Base-by-base conservation (phyloP, 2,797 vertebrate genomes). In the Helostoma temminkii region DNA sequence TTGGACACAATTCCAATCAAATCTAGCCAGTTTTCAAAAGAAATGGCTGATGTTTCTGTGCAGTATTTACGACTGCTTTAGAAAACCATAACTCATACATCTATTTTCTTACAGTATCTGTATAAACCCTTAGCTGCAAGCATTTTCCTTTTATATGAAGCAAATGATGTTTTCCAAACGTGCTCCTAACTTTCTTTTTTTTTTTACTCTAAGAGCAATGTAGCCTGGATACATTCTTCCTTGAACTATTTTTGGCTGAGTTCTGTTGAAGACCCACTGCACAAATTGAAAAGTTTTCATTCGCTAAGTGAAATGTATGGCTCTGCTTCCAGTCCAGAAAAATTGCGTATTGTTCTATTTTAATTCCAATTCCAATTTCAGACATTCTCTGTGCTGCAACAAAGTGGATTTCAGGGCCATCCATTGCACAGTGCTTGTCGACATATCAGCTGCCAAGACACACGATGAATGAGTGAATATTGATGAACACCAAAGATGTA, bases 401-500 rank as follows among this genome's bases (percentile, higher is more conserved):
- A 90, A 90, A 82, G 56, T 84, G 86, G 81, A 86, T 90, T 83
- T 79, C 66, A 76, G 76, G 61, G 75, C 74, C 88, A 94, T 95
- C 91, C 90, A 93, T 95, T 73, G 86, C 86, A 47, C 55, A 30
- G 41, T 80, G 85, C 87, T 87, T 61, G 91, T 86, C 74, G 77
- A 89, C 93, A 93, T 95, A 94, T 93, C 88, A 94, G 89, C 95
- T 95, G 92, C 93, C 94, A 93, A 74, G 79, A 72, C 91, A 75
- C 85, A 90, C 92, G 84, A 95, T 94, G 92, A 95, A 93, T 93
- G 92, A 91, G 93, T 94, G 83, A 65, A 90, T 95, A 94, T 91
- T 95, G 94, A 95, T 96, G 93, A 95, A 95, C 90, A 93, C 76
- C 93, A 90, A 94, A 92, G 85, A 93, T 92, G 67, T 42, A 93